Percentiles rank a stretch among this genome's conserved stretches.
Conservation (phyloP, 1,140 invertebrate genomes). For the Leguminivora glycinivorella region DNA sequence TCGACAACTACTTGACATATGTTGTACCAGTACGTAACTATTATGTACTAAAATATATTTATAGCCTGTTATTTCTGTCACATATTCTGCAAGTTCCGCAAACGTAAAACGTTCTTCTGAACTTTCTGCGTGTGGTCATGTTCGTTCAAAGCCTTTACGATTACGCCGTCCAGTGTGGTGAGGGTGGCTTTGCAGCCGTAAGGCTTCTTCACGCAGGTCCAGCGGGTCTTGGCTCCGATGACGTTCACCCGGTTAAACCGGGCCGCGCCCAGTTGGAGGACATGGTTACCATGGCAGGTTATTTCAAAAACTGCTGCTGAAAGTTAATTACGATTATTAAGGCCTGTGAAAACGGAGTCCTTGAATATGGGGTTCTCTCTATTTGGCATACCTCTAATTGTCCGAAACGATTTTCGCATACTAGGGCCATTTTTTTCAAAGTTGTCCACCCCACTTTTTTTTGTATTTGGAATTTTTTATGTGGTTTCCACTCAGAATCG, state of each 20-base stretch:
- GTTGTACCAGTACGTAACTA: conserved; percentile 10
- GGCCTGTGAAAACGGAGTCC: too few species aligned
- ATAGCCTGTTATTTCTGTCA: background rate
- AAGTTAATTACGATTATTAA: background rate
- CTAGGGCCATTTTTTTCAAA: too few species aligned
- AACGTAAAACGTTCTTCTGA: background rate
- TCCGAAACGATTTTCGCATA: too few species aligned
- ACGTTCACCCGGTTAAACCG: background rate
- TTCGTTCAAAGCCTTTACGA: background rate
- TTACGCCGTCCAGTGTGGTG: conserved; percentile 1
- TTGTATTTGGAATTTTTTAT: too few species aligned
- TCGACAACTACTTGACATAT: too few species aligned
- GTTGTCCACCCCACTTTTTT: too few species aligned
- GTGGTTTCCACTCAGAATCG: too few species aligned
- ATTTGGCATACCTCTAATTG: too few species aligned
- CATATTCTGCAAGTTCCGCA: background rate
- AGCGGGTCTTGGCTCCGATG: conserved; percentile 5
- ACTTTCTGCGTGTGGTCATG: conserved; percentile 13
- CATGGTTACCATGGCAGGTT: conserved; percentile 1
- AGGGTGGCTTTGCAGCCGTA: conserved; percentile 20
- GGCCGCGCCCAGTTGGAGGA: background rate
- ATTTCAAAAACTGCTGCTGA: background rate
- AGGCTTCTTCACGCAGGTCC: conserved; percentile 20
- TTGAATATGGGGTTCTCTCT: too few species aligned
- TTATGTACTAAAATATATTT: too few species aligned